phyloP scores from a whole-genome alignment of 2,888 invertebrate genomes.

The Branchinecta sandiegonensis region DNA sequence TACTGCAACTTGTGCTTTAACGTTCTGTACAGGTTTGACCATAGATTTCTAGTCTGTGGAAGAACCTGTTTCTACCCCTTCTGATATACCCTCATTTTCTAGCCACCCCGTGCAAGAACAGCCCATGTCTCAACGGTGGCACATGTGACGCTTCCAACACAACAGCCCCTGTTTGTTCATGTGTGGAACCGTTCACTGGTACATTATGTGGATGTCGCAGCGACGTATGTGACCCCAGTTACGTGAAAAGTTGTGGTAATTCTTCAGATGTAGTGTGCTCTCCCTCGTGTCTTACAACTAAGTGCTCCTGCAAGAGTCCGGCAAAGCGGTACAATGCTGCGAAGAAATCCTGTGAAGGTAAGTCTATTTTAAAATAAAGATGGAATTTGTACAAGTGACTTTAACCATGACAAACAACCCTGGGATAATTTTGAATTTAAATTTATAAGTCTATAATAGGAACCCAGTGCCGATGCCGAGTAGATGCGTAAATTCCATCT shows the following conservation, averaged over 20 bases:
- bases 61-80: too few species aligned
- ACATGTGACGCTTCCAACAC: not conserved
- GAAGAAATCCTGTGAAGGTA: conserved; percentile 6
- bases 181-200: not conserved
- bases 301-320: not conserved
- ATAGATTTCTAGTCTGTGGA: too few species aligned
- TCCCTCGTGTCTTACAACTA: not conserved
- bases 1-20: too few species aligned
- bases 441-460: too few species aligned
- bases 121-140: not conserved
- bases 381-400: too few species aligned
- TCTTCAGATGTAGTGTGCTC: not conserved
- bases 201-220: not conserved
- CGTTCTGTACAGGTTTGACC: too few species aligned
- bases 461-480: too few species aligned
- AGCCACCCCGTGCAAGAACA: conserved; percentile 10
- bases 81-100: not conserved
- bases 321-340: not conserved
- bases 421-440: too few species aligned
- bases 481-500: too few species aligned
- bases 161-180: not conserved
- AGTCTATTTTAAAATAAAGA: not conserved
- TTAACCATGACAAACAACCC: too few species aligned
- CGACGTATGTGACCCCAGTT: not conserved
- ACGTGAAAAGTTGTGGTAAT: conserved; percentile 3